These are phyloP conservation scores for Micrastur ruficollis DNA, from an alignment of 2,797 vertebrate species.

Conservation along the genomic window DNA sequence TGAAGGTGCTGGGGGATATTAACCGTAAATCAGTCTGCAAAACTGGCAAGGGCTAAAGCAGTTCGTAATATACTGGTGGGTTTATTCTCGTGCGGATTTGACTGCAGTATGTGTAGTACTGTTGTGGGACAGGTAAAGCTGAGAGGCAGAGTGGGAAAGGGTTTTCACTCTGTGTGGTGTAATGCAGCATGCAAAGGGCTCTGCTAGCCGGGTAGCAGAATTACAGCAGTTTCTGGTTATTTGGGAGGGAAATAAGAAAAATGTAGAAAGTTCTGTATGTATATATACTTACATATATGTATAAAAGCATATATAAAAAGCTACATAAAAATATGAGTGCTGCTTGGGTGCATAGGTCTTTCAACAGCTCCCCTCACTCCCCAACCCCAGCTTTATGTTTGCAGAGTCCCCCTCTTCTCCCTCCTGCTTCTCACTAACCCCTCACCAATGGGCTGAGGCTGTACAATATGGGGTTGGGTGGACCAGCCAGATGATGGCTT, in stretches of 20 bases:
- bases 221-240: neutral
- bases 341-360: neutral
- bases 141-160: neutral
- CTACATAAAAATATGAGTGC: neutral
- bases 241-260: neutral
- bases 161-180: neutral
- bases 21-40: neutral
- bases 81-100: neutral
- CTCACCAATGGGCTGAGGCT: neutral
- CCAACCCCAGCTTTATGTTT: neutral
- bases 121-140: neutral
- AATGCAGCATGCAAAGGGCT: neutral
- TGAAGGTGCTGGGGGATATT: neutral
- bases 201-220: neutral
- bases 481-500: neutral
- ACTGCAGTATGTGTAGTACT: neutral
- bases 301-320: neutral
- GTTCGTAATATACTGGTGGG: neutral
- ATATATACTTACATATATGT: neutral
- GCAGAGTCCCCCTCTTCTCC: neutral
- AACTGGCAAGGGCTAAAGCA: neutral
- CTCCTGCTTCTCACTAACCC: neutral
- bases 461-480: neutral
- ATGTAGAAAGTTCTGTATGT: neutral
- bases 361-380: neutral